Percentiles rank a stretch among this genome's conserved stretches.
phyloP scores from a whole-genome alignment of 92 coral and sea anemone genomes.

The Pocillopora meandrina region DNA sequence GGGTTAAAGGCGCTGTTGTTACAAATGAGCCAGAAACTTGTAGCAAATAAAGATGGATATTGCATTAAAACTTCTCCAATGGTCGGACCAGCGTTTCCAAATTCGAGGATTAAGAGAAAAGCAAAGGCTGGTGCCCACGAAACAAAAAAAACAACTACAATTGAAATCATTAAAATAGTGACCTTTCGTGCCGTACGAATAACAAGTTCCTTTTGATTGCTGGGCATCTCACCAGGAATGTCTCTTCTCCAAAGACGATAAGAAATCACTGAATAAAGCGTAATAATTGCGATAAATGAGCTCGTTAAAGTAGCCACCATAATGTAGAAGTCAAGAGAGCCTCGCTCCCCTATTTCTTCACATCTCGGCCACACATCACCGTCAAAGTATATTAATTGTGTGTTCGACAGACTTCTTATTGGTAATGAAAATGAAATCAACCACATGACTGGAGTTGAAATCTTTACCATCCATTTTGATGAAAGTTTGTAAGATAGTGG shows the following conservation, averaged over 20 bases:
- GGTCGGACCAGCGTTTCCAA: background rate
- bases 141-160: constrained; percentile 14
- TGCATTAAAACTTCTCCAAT: background rate
- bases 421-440: background rate
- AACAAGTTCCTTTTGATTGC: background rate
- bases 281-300: background rate
- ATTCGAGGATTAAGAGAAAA: background rate
- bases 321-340: background rate
- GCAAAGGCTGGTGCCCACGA: constrained; percentile 17
- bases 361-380: background rate
- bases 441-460: constrained; percentile 5
- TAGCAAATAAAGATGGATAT: constrained; percentile 12
- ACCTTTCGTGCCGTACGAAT: constrained; percentile 25
- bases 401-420: background rate
- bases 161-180: constrained; percentile 23
- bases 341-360: background rate
- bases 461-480: constrained; percentile 15
- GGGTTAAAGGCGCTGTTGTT: constrained; percentile 26
- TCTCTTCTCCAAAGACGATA: constrained; percentile 24
- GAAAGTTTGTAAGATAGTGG: constrained; percentile 7
- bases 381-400: background rate
- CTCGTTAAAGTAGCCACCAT: background rate
- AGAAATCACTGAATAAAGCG: constrained; percentile 5
- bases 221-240: constrained; percentile 20
- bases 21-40: background rate